phyloP scores from a whole-genome alignment of 2,797 vertebrate genomes.

The Rhincodon typus region DNA sequence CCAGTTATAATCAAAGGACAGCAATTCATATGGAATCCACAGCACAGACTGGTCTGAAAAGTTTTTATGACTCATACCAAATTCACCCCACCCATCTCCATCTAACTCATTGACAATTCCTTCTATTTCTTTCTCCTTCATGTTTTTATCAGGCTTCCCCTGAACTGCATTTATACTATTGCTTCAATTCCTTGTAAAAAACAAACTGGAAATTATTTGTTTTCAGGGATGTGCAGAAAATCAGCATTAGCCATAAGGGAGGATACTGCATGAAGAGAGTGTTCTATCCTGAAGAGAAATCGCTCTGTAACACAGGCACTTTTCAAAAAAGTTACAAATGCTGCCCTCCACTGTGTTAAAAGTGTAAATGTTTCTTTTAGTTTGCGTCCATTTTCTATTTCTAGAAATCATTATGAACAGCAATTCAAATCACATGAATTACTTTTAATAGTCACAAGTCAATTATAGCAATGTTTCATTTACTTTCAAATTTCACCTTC shows the following conservation, averaged over 20 bases:
- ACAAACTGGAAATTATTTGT: not conserved
- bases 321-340: not conserved
- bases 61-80: not conserved
- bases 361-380: not conserved
- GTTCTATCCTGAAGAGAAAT: too few species aligned
- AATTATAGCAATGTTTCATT: not conserved
- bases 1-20: not conserved
- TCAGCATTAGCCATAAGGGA: not conserved
- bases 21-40: not conserved
- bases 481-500: not conserved
- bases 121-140: not conserved
- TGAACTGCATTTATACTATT: not conserved
- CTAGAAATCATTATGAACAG: not conserved
- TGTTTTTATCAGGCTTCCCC: not conserved
- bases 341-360: not conserved
- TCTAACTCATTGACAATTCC: not conserved
- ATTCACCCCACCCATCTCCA: not conserved
- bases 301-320: not conserved
- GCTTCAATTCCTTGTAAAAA: not conserved
- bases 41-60: not conserved
- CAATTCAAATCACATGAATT: not conserved
- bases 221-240: not conserved
- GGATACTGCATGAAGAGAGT: not conserved
- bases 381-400: not conserved
- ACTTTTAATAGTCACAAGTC: not conserved